Base-by-base conservation (phyloP, 1,140 invertebrate species). In the Belonocnema kinseyi region DNA sequence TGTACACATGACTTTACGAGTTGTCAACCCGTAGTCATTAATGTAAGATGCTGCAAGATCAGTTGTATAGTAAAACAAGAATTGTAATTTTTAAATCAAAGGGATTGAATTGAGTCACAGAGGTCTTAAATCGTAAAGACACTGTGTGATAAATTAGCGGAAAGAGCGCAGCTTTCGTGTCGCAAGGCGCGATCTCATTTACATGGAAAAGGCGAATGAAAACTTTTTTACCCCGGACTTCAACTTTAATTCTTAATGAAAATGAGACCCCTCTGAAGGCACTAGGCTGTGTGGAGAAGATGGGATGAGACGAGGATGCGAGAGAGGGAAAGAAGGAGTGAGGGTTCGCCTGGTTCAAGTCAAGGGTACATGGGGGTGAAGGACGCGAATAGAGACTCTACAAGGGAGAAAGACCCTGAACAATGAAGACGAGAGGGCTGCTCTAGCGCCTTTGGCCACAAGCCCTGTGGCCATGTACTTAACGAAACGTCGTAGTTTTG, bases 371-470 rank as follows among this genome's bases (percentile, higher is more conserved):
- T 75, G 56, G 73, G 54, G 81, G 80, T 82, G 78, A 80, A 78
- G 78, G 73, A 76, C 76, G 80, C 71, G 82, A 81, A 82, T 52
- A 77, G 82, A 78, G 76, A 77, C 75, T 80, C 53, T 77, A 66
- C 78, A 82, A 79, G 77, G 80, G 80, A 80, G 85, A 85, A 84
- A 86, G 84, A 84, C 83, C 78, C 84, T 80, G 89, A 90, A 90
- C 90, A 90, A 90, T 88, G 89, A 89, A 89, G 85, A 89, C 81
- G 82, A 88, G 90, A 89, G 88, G 88, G 86, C 85, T 82, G 88
- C 88, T 86, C 83, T 83, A 90, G 82, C 86, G 90, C 90, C 89
- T 91, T 87, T 87, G 89, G 90, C 89, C 87, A 90, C 86, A 85
- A 82, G 86, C 85, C 87, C 85, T 80, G 76, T 85, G 87, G 88